Evolutionary conservation across 2,888 invertebrate genomes (phyloP), one percentile per base, ranked within the genome.

Genomic region (Polyommatus iphigenia): DNA sequence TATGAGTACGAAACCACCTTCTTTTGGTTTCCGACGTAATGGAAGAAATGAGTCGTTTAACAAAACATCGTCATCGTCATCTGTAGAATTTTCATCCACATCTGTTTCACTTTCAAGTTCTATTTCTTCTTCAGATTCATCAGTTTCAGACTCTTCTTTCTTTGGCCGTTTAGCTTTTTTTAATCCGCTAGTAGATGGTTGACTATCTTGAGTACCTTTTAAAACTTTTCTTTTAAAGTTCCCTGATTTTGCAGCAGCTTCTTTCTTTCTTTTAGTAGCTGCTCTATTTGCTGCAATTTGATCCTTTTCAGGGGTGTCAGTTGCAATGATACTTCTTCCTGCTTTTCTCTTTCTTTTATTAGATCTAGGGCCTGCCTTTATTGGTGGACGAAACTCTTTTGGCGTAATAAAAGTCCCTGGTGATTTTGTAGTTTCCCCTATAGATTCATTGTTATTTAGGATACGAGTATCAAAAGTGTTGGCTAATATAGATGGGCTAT

Each of bases 361-460:
- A 20, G 50, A 75, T 50, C 75, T 75, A 75, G 46, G 75, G 20
- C 75, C 75, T 24, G 75, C 75, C 50, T 75, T 75, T 24, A 75
- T 75, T 46, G 46, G 75, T 75, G 75, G 75, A 75, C 75, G 75
- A 50, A 41, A 75, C 75, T 75, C 75, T 75, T 75, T 75, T 24
- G 75, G 75, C 24, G 72, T 50, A 50, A 75, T 75, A 46, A 50
- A 50, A 75, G 24, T 75, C 24, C 20, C 75, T 50, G 75, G 46
- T 13, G 7, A 41, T 20, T 73, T 73, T 73, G 36, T 73, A 54
- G 15, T 36, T 73, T 73, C 20, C 41, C 10, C 13, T 73, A 46
- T 46, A 46, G n/a, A 46, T 73, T 73, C 73, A 46, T 46, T 73
- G 20, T 46, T 46, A 24, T 20, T 46, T 54, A 54, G 18, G 36